These are phyloP conservation scores for human DNA, from an alignment of 2,113 vertebrate species.

Conservation along the genomic window GRCh38 chr2:133923501-133924000, in stretches of 20 bases:
- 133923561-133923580: background rate
- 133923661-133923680: background rate
- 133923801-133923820: background rate
- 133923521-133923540: background rate
- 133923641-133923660: background rate
- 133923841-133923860: background rate
- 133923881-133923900: background rate
- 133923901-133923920: background rate
- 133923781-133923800: background rate
- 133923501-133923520: background rate
- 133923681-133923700: fast-evolving
- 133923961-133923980: background rate
- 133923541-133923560: background rate
- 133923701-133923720: background rate
- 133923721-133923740: background rate
- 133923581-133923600: background rate
- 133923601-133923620: background rate
- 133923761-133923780: background rate
- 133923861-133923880: background rate
- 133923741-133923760: background rate
- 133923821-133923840: background rate
- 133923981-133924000: background rate
- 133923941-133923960: background rate
- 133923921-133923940: background rate
- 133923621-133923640: background rate